phyloP scores from a whole-genome alignment of 2,113 vertebrate genomes.

The Xenopus laevis region DNA sequence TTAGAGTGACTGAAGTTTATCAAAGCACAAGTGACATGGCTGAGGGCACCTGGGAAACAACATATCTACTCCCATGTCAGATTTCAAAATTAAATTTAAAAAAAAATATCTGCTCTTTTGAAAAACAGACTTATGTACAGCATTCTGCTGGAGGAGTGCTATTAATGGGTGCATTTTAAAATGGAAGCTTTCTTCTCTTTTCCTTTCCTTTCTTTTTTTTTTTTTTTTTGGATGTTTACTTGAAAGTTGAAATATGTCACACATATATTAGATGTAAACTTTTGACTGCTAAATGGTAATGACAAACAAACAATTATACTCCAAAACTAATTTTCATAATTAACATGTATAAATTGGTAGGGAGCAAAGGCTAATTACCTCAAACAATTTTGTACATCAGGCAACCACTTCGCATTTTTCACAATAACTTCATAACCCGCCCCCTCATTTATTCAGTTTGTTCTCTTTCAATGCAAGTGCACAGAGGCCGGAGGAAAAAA shows the following conservation, averaged over 20 bases:
- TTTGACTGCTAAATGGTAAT: background rate
- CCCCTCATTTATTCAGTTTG: constrained; percentile 7
- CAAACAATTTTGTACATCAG: constrained; percentile 2
- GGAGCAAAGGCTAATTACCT: constrained; percentile 8
- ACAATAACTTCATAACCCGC: background rate
- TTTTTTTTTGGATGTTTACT: background rate
- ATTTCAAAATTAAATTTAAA: no score
- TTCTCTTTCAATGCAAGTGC: background rate
- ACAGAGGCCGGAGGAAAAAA: background rate
- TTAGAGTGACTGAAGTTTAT: no score
- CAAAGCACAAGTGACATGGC: no score
- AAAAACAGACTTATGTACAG: no score
- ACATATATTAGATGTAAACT: background rate
- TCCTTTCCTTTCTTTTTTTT: no score
- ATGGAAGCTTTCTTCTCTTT: no score
- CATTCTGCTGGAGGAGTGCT: no score
- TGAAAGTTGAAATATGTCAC: background rate
- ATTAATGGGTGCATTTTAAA: no score
- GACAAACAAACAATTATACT: constrained; percentile 2
- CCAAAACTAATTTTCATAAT: background rate
- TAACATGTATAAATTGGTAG: constrained; percentile 5
- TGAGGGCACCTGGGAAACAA: no score
- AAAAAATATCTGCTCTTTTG: no score
- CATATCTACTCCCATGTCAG: no score
- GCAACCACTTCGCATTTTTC: constrained; percentile 3